These are phyloP conservation scores for Sylvilagus floridanus DNA, from an alignment of 2,797 vertebrate genomes.

Conservation along the genomic window DNA sequence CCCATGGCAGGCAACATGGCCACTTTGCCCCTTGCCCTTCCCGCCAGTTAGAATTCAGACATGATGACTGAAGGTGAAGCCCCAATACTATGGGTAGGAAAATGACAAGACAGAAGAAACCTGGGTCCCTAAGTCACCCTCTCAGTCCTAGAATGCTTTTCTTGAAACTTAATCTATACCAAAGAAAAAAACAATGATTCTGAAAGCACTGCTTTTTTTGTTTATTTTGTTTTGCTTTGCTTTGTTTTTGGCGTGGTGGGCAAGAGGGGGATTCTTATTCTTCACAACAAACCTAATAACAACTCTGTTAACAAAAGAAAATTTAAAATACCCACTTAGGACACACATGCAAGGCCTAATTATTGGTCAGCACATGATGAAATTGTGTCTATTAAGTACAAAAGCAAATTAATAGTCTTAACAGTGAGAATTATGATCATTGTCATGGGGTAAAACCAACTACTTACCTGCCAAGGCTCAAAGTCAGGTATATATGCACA, in stretches of 20 bases:
- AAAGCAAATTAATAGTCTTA: background rate
- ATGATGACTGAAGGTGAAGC: background rate
- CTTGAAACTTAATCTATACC: background rate
- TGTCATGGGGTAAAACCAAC: background rate
- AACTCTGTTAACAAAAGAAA: background rate
- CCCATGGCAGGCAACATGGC: background rate
- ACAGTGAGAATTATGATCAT: background rate
- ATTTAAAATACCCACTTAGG: background rate
- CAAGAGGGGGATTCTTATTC: background rate
- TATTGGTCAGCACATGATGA: background rate
- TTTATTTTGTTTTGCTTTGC: background rate
- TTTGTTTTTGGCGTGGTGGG: background rate
- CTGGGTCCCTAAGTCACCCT: background rate
- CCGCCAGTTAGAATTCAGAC: background rate
- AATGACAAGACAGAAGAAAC: background rate
- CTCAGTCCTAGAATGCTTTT: background rate
- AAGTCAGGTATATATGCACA: slow-evolving; percentile 91
- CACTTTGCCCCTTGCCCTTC: background rate
- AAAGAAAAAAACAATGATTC: background rate
- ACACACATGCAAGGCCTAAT: background rate
- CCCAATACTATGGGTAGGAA: background rate
- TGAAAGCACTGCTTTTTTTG: background rate
- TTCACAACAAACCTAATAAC: slow-evolving; percentile 12
- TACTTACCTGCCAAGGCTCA: slow-evolving; percentile 93
- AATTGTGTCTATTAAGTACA: background rate